Base-by-base conservation (phyloP, 2,797 vertebrate genomes). In the Sebastiscus albofasciatus region DNA sequence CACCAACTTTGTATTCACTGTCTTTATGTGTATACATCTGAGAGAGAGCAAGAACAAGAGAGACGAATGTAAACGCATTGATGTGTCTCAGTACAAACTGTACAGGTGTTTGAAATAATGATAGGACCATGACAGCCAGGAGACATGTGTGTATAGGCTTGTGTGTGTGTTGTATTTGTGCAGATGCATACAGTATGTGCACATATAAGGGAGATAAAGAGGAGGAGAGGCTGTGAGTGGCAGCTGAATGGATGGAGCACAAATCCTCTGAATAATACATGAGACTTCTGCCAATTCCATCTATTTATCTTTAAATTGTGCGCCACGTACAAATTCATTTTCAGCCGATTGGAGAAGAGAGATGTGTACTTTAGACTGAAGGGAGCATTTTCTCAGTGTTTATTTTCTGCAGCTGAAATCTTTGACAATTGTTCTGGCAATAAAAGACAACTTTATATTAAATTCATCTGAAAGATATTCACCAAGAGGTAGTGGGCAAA, bases 401-500 rank as follows among this genome's bases (percentile, higher is more conserved):
- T 78, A 80, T 81, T 82, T 52, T 72, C 78, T 80, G 77, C 64
- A 68, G 60, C 73, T 69, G 42, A 76, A 79, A 67, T 59, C 29
- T 82, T 75, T 67, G 39, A 83, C 73, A 85, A 69, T 79, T 78
- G 62, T 61, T 65, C 85, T 59, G 56, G 71, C 77, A 75, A 73
- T 26, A 75, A 62, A 36, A 80, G 65, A 82, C 66, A 80, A 71
- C 33, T 75, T 79, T 42, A 70, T 67, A 66, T 77, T 81, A 46
- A 80, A 81, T 79, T 72, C 49, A 76, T 90, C 70, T 83, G 61
- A 86, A 90, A 79, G 66, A 75, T 85, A 39, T 85, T 82, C 77
- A 78, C 69, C 61, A 34, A 79, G 91, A 93, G 91, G 92, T 92
- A 92, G 91, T 75, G 86, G 90, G 84, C 77, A 83, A 86, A 89